Conservation (phyloP, 2,113 vertebrate genomes). For the Athene noctua region DNA sequence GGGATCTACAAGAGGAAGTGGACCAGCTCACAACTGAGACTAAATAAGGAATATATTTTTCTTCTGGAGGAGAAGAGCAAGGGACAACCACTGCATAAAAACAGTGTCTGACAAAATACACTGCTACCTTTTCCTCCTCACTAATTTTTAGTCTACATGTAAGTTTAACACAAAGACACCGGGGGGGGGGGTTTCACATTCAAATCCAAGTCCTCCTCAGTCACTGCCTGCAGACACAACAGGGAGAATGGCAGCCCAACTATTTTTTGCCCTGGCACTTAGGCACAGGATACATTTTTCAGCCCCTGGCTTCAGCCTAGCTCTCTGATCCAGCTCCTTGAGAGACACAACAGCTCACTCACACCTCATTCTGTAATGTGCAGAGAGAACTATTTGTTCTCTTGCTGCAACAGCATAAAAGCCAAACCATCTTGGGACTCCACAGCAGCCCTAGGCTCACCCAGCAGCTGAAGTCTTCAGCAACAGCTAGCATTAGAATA, state of each 20-base stretch:
- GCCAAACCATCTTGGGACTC: not conserved
- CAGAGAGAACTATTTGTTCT: conserved; percentile 42
- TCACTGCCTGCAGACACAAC: not conserved
- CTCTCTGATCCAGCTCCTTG: not conserved
- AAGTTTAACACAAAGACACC: not conserved
- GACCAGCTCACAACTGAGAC: not conserved
- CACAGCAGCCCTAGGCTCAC: not conserved
- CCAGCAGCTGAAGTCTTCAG: not conserved
- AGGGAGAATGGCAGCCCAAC: not conserved
- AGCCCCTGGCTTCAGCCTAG: not conserved
- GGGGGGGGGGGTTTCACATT: not conserved
- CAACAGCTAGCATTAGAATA: not conserved
- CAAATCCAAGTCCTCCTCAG: not conserved
- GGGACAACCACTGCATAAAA: not conserved
- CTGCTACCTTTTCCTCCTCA: not conserved
- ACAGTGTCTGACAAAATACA: not conserved
- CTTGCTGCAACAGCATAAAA: not conserved
- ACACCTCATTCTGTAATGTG: conserved; percentile 29
- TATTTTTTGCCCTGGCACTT: not conserved
- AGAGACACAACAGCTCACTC: not conserved
- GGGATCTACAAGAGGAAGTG: not conserved
- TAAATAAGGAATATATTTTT: not conserved
- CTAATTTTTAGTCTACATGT: not conserved
- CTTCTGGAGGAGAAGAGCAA: not conserved
- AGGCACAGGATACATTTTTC: not conserved